Evolutionary conservation across 2,113 vertebrate genomes (phyloP), one percentile per base, ranked within the genome.

Genomic region (Thunnus maccoyii): DNA sequence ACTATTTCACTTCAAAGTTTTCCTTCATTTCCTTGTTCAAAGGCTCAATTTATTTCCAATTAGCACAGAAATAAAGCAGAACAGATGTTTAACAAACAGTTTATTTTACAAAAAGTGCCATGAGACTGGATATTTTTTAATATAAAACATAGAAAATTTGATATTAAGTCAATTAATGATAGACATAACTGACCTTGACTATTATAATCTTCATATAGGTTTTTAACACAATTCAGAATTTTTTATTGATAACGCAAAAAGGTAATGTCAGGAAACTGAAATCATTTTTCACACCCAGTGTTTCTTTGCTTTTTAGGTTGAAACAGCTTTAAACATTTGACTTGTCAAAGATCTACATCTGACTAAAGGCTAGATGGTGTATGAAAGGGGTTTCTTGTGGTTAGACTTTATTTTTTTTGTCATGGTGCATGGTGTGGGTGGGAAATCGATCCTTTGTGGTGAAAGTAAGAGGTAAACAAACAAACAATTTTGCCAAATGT

Each of bases 391-490:
- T 60, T 48, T 60, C 36, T 4, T 30, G 27, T 30, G 27, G 27
- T 30, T 30, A 30, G 27, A 30, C 27, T 30, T 30, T 3, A 30
- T 30, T 30, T 30, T 30, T 30, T 30, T 30, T 30, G 27, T 30
- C 27, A 30, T 15, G 73, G 15, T 44, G n/a, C 36, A 20, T 2
- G 47, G 18, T 17, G 41, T 55, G 32, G 63, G 32, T 5, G 15
- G 68, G 54, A 86, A 87, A 86, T 46, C 4, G 54, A 93, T 88
- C 85, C 78, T 85, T 80, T 90, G 84, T 50, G 83, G 76, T 84
- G 89, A 94, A 93, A 93, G 83, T 92, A 76, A 87, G 82, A 89
- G 78, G 83, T 94, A 94, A 94, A 93, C 91, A 94, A 93, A 94
- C 91, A 93, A 93, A 94, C 87, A 89, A 66, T 84, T 90, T 78